Evolutionary conservation across 2,797 vertebrate genomes (phyloP).

Genomic region (Momotus momota): DNA sequence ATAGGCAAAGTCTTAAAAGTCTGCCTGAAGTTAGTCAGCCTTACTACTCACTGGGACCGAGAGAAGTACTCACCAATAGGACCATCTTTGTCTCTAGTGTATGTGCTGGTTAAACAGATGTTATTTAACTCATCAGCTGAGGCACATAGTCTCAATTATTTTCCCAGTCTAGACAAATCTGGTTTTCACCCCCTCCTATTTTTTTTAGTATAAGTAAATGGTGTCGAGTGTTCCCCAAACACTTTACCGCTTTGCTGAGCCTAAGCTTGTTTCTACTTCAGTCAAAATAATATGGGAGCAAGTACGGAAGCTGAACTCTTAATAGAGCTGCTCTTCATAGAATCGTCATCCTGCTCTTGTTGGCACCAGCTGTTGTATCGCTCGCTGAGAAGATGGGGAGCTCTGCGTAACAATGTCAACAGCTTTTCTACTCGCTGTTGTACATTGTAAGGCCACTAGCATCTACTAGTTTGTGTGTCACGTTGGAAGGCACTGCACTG

Average conservation of each 20-base stretch:
- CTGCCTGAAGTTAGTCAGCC: neutral
- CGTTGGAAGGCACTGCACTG: neutral
- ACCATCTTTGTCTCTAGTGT: neutral
- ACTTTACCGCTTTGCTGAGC: neutral
- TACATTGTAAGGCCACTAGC: accelerated
- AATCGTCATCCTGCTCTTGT: neutral
- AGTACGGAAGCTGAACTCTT: neutral
- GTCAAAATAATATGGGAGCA: neutral
- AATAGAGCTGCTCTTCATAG: neutral
- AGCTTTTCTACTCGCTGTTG: neutral
- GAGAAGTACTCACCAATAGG: neutral
- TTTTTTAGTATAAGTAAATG: neutral
- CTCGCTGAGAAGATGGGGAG: neutral
- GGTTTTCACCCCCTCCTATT: too few relatives aligned
- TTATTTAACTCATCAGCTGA: neutral
- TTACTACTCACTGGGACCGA: neutral
- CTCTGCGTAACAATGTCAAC: neutral
- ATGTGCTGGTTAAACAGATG: neutral
- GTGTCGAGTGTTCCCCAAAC: neutral
- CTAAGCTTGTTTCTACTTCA: neutral
- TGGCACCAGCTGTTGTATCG: neutral
- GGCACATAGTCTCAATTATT: neutral
- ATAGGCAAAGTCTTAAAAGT: neutral
- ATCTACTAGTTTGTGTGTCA: neutral
- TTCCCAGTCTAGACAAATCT: neutral